Evolutionary conservation across 2,797 vertebrate genomes (phyloP).

Genomic region (Danio choprae): DNA sequence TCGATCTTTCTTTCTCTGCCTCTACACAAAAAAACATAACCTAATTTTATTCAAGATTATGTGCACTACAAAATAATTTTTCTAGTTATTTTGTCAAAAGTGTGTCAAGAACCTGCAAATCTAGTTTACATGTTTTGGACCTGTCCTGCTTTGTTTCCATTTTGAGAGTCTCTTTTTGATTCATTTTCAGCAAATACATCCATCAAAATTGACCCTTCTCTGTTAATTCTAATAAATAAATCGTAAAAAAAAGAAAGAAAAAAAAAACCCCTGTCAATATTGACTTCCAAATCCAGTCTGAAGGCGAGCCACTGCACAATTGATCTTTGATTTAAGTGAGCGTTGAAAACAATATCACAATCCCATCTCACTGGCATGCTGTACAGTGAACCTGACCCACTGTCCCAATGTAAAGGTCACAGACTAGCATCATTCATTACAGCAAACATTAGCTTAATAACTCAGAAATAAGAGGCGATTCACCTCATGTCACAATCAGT

Average conservation of each 20-base stretch:
- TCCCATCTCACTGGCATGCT: background rate
- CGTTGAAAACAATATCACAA: constrained; percentile 1
- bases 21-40: background rate
- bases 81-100: background rate
- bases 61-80: background rate
- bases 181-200: too few species aligned
- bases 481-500: constrained; percentile 38
- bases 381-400: constrained; percentile 8
- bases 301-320: background rate
- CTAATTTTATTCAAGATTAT: background rate
- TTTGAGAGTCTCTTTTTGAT: too few species aligned
- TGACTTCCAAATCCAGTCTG: constrained; percentile 3
- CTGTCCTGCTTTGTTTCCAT: too few species aligned
- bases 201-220: too few species aligned
- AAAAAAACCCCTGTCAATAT: too few species aligned
- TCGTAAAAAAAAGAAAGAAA: too few species aligned
- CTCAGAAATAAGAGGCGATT: constrained; percentile 22
- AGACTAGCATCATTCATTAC: constrained; percentile 35
- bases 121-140: too few species aligned
- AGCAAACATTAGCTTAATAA: constrained; percentile 40
- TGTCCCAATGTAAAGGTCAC: constrained; percentile 28
- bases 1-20: too few species aligned
- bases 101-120: too few species aligned
- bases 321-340: constrained; percentile 4
- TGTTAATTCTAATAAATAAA: too few species aligned